Evolutionary conservation across 2,797 vertebrate genomes (phyloP), one percentile per base, ranked within the genome.

Genomic region (Phoeniculus purpureus): DNA sequence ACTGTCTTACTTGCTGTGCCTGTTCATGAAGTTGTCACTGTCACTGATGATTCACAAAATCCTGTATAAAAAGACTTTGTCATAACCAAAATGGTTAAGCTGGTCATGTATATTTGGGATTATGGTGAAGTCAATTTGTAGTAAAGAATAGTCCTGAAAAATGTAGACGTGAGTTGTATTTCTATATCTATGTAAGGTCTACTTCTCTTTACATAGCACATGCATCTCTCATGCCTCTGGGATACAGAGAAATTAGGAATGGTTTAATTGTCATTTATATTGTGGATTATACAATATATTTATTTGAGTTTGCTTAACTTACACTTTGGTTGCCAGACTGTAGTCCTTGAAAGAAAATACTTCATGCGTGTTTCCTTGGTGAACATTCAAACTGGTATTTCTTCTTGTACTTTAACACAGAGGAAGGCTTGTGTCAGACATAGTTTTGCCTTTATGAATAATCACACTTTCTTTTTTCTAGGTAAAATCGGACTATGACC

Each of bases 401-500:
- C 25, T 62, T 51, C 48, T 31, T 78, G 65, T 16, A 21, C 55
- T 79, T 68, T 65, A 62, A 68, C 20, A 19, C 34, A 9, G 25
- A 82, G 27, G 55, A 67, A 54, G 45, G 23, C 56, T 67, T 48
- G 14, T 66, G 27, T 84, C 64, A 64, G 27, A 4, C 37, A 18
- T 2, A 21, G 5, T 31, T 59, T 81, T 86, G 13, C 40, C 22
- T 68, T 75, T 13, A 12, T 45, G 52, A 47, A 6, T 73, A 45
- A 84, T 31, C 16, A 15, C 9, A 5, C 25, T 40, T 37, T 26
- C 0, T 18, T 82, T n/a, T 59, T 15, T 70, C 79, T 90, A 99
- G 99, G 98, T 99, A 97, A 99, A 98, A 97, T 96, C 97, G 94
- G 98, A 99, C 94, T 97, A 98, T 99, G 99, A 97, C 82, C 96